Evolutionary conservation across 2,113 vertebrate species (phyloP), one percentile per base, ranked within the genome.

Genomic region (Saguinus midas): DNA sequence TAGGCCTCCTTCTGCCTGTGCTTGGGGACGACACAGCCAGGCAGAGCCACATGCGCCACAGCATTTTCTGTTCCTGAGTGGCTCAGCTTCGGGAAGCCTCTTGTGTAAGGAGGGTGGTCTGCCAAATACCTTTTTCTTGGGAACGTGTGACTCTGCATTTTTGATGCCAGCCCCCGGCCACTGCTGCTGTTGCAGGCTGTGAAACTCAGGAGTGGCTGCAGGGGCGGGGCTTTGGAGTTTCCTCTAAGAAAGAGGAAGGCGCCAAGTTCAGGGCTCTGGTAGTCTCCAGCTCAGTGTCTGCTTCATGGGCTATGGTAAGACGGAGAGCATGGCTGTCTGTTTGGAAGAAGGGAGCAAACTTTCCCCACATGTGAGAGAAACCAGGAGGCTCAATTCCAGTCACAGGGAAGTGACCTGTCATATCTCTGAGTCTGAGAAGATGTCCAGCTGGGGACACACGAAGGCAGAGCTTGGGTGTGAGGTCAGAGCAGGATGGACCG

Each of bases 31-130:
- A 6, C 17, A 29, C 10, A 16, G 20, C 35, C 2, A 2, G 43
- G 48, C 25, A 29, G 40, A 20, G 18, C 37, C 1, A 13, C 37
- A 10, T 7, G 2, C 12, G 4, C 25, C 20, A 0, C 7, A 23
- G n/a, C 1, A 4, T 21, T 7, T 6, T 32, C 37, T 55, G 35
- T 3, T 10, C 29, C 58, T 10, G 17, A 0, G 0, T 1, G 45
- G 32, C 73, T 80, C 64, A 45, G 70, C 4, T 48, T 20, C 1
- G 37, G 29, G 45, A n/a, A 52, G 68, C 25, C 0, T 5, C 27
- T 20, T 9, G 13, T 75, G 32, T 14, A 66, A 35, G 73, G 43
- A 52, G 25, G 25, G 6, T 8, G n/a, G 61, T 55, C 37, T 3
- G 20, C 0, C 1, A 1, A 6, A 1, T 16, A 6, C 4, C 35